Evolutionary conservation across 2,888 invertebrate genomes (phyloP).

Genomic region (Tetranychus piercei): DNA sequence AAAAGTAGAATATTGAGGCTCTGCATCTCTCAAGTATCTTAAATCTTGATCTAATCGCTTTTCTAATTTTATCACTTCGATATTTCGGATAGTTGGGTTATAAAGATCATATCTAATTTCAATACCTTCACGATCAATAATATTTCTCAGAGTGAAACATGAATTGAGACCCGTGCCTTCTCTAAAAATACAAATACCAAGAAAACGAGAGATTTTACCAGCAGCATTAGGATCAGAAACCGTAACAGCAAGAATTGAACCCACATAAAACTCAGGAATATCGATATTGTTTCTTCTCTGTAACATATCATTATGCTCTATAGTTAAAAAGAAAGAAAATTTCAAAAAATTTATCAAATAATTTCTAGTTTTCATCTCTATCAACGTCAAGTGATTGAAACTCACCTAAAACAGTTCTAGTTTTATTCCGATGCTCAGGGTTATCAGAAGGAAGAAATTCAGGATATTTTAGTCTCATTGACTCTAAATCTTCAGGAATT

Average conservation of each 20-base stretch:
- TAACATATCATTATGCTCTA: constrained; percentile 77
- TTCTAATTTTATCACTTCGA: constrained; percentile 77
- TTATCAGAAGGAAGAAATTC: constrained; percentile 82
- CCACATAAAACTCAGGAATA: constrained; percentile 96
- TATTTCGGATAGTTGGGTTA: constrained; percentile 69
- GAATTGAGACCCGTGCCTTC: constrained; percentile 63
- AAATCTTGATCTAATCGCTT: constrained; percentile 76
- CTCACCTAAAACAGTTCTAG: constrained; percentile 47
- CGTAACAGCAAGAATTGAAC: constrained; percentile 70
- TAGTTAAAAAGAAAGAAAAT: not conserved
- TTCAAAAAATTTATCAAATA: not conserved
- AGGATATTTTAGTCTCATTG: constrained; percentile 42
- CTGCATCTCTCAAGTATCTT: constrained; percentile 67
- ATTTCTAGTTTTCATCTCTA: not conserved
- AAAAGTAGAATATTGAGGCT: constrained; percentile 77
- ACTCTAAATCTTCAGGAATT: constrained; percentile 8
- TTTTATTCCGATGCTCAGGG: constrained; percentile 51
- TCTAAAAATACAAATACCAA: constrained; percentile 82
- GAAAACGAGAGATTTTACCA: constrained; percentile 62
- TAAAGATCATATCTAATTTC: constrained; percentile 69
- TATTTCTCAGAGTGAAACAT: constrained; percentile 70
- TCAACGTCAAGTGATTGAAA: not conserved
- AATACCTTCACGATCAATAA: constrained; percentile 63
- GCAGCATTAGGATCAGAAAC: constrained; percentile 66
- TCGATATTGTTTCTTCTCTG: constrained; percentile 57